Conservation (phyloP, 1,140 invertebrate genomes). For the Zaprionus taronus region DNA sequence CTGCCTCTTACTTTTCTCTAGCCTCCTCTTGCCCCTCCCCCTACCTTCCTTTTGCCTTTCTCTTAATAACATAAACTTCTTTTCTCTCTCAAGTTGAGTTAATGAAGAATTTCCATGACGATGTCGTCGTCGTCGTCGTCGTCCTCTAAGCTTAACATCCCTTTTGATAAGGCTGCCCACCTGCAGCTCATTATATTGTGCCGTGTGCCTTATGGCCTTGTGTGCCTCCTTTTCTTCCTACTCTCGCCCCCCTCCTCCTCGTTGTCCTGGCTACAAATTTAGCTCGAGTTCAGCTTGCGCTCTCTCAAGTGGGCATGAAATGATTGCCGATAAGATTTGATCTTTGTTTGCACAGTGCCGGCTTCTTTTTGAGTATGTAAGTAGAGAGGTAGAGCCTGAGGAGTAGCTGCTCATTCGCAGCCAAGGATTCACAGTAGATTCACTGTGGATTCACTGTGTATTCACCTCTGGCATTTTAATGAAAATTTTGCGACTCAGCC, state of each 20-base stretch:
- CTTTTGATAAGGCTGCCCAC: constrained; percentile 66
- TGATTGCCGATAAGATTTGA: constrained; percentile 81
- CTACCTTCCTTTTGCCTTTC: constrained; percentile 4
- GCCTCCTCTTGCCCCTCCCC: neutral
- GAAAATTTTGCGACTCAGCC: constrained; percentile 59
- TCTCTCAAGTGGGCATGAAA: constrained; percentile 69
- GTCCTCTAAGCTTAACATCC: constrained; percentile 47
- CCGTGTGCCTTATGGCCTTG: neutral
- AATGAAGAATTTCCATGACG: constrained; percentile 84
- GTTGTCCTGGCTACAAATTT: constrained; percentile 58
- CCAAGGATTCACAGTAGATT: constrained; percentile 19
- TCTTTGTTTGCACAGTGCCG: constrained; percentile 66
- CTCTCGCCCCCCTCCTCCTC: neutral
- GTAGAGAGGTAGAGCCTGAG: neutral
- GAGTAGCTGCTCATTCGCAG: constrained; percentile 28
- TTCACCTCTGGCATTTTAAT: constrained; percentile 76
- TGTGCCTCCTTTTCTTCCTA: constrained; percentile 22
- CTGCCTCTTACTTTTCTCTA: neutral
- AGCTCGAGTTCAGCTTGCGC: constrained; percentile 32
- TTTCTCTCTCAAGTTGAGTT: constrained; percentile 77
- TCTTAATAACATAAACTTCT: constrained; percentile 83
- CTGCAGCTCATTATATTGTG: constrained; percentile 69
- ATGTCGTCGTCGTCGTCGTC: constrained; percentile 43
- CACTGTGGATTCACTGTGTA: constrained; percentile 28
- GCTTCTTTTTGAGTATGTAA: constrained; percentile 20